Conservation (phyloP, 2,888 invertebrate species). For the Metellina segmentata region DNA sequence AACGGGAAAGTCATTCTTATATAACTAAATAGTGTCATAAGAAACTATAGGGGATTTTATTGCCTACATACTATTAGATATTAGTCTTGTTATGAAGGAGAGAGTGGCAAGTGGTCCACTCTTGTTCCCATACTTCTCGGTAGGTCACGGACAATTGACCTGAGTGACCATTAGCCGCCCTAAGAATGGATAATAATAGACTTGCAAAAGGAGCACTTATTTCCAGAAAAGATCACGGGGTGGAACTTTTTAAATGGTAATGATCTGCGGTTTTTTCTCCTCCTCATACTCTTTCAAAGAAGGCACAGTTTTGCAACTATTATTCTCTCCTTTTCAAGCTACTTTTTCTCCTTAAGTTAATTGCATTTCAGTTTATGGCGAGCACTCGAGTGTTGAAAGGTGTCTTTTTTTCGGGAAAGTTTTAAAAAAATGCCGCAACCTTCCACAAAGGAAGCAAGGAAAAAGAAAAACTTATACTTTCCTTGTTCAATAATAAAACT, state of each 20-base stretch:
- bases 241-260: slow-evolving; percentile 63
- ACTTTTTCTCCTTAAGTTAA: slow-evolving; percentile 35
- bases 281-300: slow-evolving; percentile 1
- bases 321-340: slow-evolving; percentile 38
- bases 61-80: too few species aligned
- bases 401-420: neutral
- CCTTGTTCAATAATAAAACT: too few species aligned
- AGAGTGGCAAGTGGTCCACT: neutral
- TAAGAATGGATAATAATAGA: slow-evolving; percentile 59
- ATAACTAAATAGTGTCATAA: too few species aligned
- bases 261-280: slow-evolving; percentile 37
- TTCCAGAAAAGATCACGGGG: slow-evolving; percentile 68
- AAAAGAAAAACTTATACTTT: too few species aligned
- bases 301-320: slow-evolving; percentile 34
- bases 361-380: slow-evolving; percentile 25
- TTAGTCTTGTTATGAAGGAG: neutral
- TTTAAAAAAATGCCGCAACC: too few species aligned
- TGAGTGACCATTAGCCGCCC: slow-evolving; percentile 74
- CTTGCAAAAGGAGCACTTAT: slow-evolving; percentile 66
- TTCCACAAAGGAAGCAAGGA: too few species aligned
- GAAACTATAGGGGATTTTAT: too few species aligned
- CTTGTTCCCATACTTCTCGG: slow-evolving; percentile 13
- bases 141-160: slow-evolving; percentile 71
- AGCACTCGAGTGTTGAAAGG: slow-evolving; percentile 53
- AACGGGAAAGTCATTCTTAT: too few species aligned